These are phyloP conservation scores for Dromas ardeola DNA, from an alignment of 2,113 vertebrate species.

Conservation along the genomic window DNA sequence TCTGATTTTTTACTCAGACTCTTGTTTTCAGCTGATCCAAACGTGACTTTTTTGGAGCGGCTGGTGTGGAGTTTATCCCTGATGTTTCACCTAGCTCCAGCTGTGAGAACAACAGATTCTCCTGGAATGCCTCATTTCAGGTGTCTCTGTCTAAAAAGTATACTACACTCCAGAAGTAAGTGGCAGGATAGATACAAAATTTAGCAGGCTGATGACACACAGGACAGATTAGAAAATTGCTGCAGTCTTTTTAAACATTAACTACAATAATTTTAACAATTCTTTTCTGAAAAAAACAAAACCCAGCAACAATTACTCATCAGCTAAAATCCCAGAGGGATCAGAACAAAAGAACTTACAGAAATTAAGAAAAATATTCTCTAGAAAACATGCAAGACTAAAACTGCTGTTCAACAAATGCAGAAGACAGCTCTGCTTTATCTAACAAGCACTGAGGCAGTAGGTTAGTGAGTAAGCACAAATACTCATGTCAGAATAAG, in stretches of 20 bases:
- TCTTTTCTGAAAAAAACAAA: not conserved
- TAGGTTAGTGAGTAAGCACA: not conserved
- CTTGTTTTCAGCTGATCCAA: not conserved
- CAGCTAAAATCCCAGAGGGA: not conserved
- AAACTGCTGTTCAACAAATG: not conserved
- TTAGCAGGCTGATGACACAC: not conserved
- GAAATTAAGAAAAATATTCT: not conserved
- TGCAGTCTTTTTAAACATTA: not conserved
- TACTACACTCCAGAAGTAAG: not conserved
- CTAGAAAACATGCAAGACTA: not conserved
- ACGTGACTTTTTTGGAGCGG: accelerated
- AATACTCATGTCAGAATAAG: not conserved
- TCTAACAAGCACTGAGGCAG: not conserved
- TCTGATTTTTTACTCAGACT: not conserved
- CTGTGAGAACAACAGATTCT: not conserved
- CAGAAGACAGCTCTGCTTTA: not conserved
- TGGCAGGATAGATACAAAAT: not conserved
- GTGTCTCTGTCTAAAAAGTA: not conserved
- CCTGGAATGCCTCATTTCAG: not conserved
- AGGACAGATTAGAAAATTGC: not conserved
- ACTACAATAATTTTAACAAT: not conserved
- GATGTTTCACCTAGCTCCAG: not conserved
- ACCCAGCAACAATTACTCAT: not conserved
- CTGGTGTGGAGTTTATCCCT: accelerated
- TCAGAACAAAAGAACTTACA: not conserved